Evolutionary conservation across 1,140 invertebrate genomes (phyloP), one percentile per base, ranked within the genome.

Genomic region (Pseudachorutes palmiensis): DNA sequence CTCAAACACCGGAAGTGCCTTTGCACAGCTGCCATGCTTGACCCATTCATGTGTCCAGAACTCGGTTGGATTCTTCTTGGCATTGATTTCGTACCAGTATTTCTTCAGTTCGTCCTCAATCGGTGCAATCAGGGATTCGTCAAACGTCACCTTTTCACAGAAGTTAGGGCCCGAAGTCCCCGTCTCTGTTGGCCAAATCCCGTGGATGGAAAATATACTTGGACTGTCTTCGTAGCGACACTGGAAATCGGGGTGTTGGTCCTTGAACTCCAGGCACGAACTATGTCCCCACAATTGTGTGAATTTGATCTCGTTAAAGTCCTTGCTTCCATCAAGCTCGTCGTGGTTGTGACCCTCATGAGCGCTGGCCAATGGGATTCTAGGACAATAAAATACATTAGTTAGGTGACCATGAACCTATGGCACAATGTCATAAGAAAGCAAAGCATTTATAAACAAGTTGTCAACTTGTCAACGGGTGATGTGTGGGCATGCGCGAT

Each of bases 41-140:
- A 32, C 31, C 72, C 72, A 74, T 67, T 74, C 72, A 59, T 74
- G 72, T n/a, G 24, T 31, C 72, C 72, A 74, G 58, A 74, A 74
- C 3, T 61, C 24, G 26, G 30, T 66, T n/a, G 33, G 49, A 31
- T 71, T 36, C 33, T 70, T 71, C 1, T 36, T 67, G 14, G 29
- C 63, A 36, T 65, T 65, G 26, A 74, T 71, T 45, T 74, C 72
- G 55, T 74, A 74, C 72, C 72, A 74, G 48, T 62, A 66, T 9
- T 57, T 3, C 29, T 74, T 66, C n/a, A 74, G 28, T 24, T 69
- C 51, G 19, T 51, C 16, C n/a, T 36, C 14, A 48, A 74, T 71
- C 5, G 70, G 64, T 12, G 28, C 31, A 0, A 74, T 5, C 22
- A 48, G 31, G 24, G 24, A 29, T 64, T 69, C 58, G 32, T 71